phyloP scores from a whole-genome alignment of 2,113 vertebrate species.

The Sapayoa aenigma region DNA sequence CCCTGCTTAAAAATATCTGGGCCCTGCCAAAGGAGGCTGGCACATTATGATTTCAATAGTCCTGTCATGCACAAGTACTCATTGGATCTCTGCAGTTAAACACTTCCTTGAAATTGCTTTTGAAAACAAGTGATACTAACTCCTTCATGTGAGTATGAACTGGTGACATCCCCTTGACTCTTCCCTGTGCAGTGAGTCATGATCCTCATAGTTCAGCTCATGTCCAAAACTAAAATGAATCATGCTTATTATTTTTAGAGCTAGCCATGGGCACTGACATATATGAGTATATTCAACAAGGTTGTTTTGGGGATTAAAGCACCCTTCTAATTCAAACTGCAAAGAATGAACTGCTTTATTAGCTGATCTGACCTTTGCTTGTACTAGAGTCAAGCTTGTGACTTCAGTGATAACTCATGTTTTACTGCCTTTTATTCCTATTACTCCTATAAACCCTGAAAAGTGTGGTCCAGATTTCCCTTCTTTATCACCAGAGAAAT shows the following conservation, averaged over 20 bases:
- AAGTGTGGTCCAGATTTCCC: neutral
- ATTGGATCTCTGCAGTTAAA: neutral
- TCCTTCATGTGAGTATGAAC: neutral
- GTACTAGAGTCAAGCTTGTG: neutral
- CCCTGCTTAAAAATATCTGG: neutral
- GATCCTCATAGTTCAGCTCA: neutral
- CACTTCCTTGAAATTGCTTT: neutral
- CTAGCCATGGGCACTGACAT: neutral
- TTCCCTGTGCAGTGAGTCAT: neutral
- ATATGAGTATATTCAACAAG: neutral
- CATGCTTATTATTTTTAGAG: slow-evolving; percentile 6
- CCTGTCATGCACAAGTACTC: neutral
- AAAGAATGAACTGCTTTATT: slow-evolving; percentile 25
- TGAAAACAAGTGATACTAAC: neutral
- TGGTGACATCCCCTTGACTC: neutral
- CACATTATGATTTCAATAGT: neutral
- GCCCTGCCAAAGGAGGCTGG: neutral
- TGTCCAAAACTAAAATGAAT: neutral
- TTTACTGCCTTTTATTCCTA: slow-evolving; percentile 16
- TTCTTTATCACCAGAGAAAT: neutral
- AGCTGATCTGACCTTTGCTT: neutral
- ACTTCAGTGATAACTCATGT: neutral
- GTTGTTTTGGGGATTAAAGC: neutral
- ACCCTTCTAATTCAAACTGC: neutral
- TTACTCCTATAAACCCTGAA: slow-evolving; percentile 9